phyloP scores from a whole-genome alignment of 2,888 invertebrate genomes.

The Plusia festucae region DNA sequence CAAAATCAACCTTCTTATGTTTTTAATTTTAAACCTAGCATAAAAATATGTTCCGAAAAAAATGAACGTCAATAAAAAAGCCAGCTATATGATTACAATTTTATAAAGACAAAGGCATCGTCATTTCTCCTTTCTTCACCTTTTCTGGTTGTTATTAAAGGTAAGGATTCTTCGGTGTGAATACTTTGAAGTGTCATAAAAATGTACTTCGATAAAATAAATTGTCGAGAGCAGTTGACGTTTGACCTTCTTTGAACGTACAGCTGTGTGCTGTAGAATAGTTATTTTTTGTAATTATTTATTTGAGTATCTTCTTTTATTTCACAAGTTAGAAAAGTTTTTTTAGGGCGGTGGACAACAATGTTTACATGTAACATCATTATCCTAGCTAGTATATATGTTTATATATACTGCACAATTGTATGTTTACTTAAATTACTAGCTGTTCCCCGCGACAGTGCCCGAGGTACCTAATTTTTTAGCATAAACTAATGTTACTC shows the following conservation, averaged over 20 bases:
- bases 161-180: conserved; percentile 53
- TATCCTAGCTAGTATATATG: no score
- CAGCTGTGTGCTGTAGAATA: conserved; percentile 15
- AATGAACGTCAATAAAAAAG: neutral
- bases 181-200: conserved; percentile 65
- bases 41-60: neutral
- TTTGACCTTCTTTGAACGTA: conserved; percentile 24
- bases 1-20: no score
- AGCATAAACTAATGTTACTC: no score
- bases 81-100: conserved; percentile 32
- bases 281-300: conserved; percentile 14
- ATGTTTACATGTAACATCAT: neutral
- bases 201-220: conserved; percentile 57
- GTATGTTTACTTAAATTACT: no score
- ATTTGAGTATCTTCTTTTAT: neutral
- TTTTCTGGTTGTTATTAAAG: conserved; percentile 60
- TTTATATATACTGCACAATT: no score
- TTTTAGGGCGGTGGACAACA: neutral
- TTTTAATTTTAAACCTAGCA: no score
- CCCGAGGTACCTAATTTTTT: no score
- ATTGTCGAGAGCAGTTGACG: conserved; percentile 47
- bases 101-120: conserved; percentile 46
- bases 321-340: neutral
- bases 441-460: no score
- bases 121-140: conserved; percentile 52